A percentile compares a stretch with the other conserved stretches of the same genome.
phyloP scores from a whole-genome alignment of 2,797 vertebrate species.

The Morus bassanus region DNA sequence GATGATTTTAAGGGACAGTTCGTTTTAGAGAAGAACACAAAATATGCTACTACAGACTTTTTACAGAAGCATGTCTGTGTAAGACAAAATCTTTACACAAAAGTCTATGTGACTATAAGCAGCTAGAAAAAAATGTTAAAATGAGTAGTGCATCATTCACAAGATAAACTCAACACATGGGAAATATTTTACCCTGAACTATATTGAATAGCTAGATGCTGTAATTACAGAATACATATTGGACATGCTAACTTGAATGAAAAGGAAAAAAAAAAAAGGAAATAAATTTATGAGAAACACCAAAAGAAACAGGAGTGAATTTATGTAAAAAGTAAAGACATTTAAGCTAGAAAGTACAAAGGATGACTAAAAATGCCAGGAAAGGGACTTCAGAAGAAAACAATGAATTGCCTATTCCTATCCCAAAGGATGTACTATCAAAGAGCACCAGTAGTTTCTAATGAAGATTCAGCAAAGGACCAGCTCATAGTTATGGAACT shows the following conservation, averaged over 20 bases:
- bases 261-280: not conserved
- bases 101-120: not conserved
- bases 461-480: not conserved
- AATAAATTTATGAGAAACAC: not conserved
- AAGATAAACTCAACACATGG: not conserved
- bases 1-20: not conserved
- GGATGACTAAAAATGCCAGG: not conserved
- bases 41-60: not conserved
- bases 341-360: not conserved
- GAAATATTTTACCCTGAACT: not conserved
- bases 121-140: not conserved
- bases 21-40: not conserved
- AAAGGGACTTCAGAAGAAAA: not conserved
- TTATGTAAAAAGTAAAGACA: not conserved
- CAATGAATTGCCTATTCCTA: not conserved
- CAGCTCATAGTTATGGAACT: not conserved
- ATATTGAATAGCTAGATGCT: not conserved
- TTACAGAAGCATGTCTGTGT: not conserved
- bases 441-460: not conserved
- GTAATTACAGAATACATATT: not conserved
- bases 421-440: not conserved
- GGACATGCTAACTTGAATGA: not conserved
- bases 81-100: not conserved
- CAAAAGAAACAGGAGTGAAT: not conserved
- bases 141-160: not conserved